Evolutionary conservation across 2,797 vertebrate species (phyloP).

Genomic region (Phaenicophaeus curvirostris): DNA sequence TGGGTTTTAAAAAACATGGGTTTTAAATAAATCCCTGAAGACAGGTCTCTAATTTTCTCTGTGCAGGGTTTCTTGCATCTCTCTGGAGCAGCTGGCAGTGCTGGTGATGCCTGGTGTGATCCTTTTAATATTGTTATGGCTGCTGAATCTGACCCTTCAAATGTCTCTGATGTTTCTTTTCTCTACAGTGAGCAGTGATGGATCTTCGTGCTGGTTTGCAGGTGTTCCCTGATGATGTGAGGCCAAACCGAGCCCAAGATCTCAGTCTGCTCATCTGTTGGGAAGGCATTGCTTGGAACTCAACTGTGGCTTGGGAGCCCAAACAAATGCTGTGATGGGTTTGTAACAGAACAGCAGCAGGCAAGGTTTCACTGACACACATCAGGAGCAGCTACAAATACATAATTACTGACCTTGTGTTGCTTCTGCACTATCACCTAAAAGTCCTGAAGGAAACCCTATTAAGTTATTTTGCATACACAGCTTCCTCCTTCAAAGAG

Average conservation of each 20-base stretch:
- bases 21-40: not conserved
- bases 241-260: not conserved
- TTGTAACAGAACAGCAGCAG: not conserved
- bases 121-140: not conserved
- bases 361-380: rapidly evolving
- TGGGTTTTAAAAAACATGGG: not conserved
- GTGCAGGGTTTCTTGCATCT: not conserved
- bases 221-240: not conserved
- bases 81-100: not conserved
- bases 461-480: not conserved
- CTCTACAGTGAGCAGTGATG: not conserved
- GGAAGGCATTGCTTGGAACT: not conserved
- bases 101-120: not conserved
- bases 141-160: not conserved
- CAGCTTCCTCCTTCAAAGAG: not conserved
- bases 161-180: not conserved
- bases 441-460: not conserved
- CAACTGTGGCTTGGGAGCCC: not conserved
- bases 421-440: not conserved
- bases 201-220: not conserved
- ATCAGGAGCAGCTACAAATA: not conserved
- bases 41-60: not conserved
- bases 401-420: not conserved
- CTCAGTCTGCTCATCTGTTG: not conserved
- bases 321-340: not conserved